Percentiles rank a stretch among this genome's conserved stretches.
phyloP scores from a whole-genome alignment of 2,113 vertebrate genomes.

The Coturnix japonica region DNA sequence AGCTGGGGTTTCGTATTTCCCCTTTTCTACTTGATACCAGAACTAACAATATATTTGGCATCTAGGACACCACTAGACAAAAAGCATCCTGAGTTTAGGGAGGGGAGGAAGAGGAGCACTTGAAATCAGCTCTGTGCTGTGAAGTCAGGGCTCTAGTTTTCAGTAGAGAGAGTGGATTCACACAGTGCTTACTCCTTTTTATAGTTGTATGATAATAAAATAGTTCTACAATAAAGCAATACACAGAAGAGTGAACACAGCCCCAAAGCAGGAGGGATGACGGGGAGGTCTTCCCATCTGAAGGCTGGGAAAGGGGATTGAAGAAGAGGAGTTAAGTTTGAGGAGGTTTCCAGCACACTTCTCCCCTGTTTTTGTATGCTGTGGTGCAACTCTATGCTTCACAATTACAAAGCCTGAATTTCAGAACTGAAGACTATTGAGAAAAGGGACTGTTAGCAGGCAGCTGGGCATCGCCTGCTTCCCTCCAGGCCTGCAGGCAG shows the following conservation, averaged over 20 bases:
- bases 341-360: not conserved
- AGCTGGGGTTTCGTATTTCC: constrained; percentile 40
- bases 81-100: not conserved
- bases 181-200: rapidly evolving
- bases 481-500: not conserved
- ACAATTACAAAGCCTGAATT: not conserved
- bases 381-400: not conserved
- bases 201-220: rapidly evolving
- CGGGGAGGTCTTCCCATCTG: not conserved
- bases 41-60: not conserved
- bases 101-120: not conserved
- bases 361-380: not conserved
- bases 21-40: constrained; percentile 41
- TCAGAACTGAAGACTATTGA: not conserved
- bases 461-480: not conserved
- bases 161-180: not conserved
- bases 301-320: not conserved
- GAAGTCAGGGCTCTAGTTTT: not conserved
- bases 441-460: not conserved
- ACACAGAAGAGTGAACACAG: rapidly evolving
- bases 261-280: not conserved
- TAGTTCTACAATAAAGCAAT: not conserved
- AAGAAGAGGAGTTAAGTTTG: not conserved
- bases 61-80: not conserved
- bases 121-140: not conserved